phyloP scores from a whole-genome alignment of 1,140 invertebrate species.

The Scaptomyza hsui region DNA sequence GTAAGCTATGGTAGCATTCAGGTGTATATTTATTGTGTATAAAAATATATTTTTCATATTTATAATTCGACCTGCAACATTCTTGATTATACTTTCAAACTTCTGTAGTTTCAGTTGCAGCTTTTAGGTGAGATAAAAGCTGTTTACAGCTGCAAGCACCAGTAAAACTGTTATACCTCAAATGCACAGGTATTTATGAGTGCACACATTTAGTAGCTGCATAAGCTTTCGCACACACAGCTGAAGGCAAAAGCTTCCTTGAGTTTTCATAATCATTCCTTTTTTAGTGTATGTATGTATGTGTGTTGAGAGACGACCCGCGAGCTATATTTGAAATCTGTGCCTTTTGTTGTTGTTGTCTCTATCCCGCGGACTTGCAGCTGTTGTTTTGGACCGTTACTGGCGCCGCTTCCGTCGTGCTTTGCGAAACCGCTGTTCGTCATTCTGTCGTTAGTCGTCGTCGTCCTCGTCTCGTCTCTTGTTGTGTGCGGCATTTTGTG shows the following conservation, averaged over 20 bases:
- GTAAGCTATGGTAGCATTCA: too few species aligned
- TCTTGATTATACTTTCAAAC: neutral
- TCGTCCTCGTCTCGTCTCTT: conserved; percentile 51
- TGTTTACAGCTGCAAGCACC: conserved; percentile 11
- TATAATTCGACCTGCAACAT: too few species aligned
- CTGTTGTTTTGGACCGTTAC: conserved; percentile 60
- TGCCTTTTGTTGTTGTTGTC: conserved; percentile 35
- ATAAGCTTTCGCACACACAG: conserved; percentile 62
- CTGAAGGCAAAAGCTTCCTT: conserved; percentile 67
- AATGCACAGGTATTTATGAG: neutral
- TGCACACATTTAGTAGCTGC: neutral
- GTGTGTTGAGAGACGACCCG: conserved; percentile 10
- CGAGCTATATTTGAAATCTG: conserved; percentile 29
- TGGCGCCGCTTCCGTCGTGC: conserved; percentile 20
- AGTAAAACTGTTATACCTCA: conserved; percentile 42
- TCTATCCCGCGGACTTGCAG: conserved; percentile 58
- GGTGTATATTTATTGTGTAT: too few species aligned
- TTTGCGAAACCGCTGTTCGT: conserved; percentile 23
- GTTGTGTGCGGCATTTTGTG: conserved; percentile 54
- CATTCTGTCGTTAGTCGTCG: conserved; percentile 73
- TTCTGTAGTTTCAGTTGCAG: neutral
- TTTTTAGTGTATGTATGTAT: conserved; percentile 3
- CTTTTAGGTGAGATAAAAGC: conserved; percentile 3
- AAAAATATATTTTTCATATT: too few species aligned
- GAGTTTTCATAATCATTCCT: conserved; percentile 54